phyloP scores from a whole-genome alignment of 2,113 vertebrate genomes.

The human (Homo sapiens) region DNA sequence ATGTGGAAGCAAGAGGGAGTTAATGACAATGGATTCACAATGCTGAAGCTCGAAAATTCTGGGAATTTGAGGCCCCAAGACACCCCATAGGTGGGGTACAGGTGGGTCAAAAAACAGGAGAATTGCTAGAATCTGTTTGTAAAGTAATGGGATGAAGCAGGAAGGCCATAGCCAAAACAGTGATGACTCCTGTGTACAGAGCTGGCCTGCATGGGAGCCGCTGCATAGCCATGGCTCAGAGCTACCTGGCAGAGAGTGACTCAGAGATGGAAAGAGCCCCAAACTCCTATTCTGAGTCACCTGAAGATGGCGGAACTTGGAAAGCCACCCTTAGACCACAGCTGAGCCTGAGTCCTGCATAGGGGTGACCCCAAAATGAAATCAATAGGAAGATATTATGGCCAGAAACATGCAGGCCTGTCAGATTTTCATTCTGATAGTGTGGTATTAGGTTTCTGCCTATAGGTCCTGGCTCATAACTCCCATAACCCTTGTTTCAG shows the following conservation, averaged over 20 bases:
- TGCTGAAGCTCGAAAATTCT: background rate
- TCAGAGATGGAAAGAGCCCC: slow-evolving; percentile 86
- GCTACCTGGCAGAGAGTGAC: slow-evolving; percentile 84
- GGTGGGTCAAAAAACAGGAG: background rate
- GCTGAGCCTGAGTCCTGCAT: background rate
- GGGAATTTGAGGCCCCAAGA: background rate
- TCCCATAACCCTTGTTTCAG: background rate
- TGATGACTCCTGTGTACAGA: slow-evolving; percentile 81
- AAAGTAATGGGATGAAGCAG: background rate
- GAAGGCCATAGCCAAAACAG: slow-evolving; percentile 53
- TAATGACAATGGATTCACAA: background rate
- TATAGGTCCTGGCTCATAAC: background rate
- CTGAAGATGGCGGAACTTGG: background rate
- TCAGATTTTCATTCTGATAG: background rate
- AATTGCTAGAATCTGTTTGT: background rate
- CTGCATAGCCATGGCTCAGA: slow-evolving; percentile 79
- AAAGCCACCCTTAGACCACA: background rate
- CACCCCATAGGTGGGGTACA: rapidly evolving
- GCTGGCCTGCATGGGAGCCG: slow-evolving; percentile 81
- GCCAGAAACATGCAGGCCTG: background rate
- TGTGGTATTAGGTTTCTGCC: background rate
- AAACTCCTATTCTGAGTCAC: slow-evolving; percentile 75
- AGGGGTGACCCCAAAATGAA: background rate
- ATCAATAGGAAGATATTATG: background rate
- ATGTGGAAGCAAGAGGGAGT: background rate